Evolutionary conservation across 2,113 vertebrate genomes (phyloP), one percentile per base, ranked within the genome.

Genomic region (Istiophorus platypterus): DNA sequence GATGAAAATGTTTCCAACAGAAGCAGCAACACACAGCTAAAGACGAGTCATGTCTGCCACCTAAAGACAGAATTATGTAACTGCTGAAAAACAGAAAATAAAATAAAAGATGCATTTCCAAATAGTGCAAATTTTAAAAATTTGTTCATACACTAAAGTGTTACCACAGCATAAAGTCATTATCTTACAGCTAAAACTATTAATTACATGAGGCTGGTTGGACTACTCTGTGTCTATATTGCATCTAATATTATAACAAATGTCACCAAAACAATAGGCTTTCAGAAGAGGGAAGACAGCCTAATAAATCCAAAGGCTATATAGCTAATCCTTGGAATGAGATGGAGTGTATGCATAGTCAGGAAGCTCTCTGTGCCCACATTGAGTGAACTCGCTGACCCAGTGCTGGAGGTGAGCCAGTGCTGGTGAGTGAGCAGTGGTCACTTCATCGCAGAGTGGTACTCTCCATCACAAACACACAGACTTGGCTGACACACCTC

Each of bases 1-100:
- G 52, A 58, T 9, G 31, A 18, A 20, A 69, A 74, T 26, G 67
- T 10, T 24, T 51, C 22, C 31, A 71, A 52, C 63, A 77, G 47
- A 82, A 27, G 17, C 7, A 57, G 27, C 52, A 5, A 45, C 1
- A 41, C 3, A 42, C 0, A 5, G 47, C 27, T 4, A 22, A 74
- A 81, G 4, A 88, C 57, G 80, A 83, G 66, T 88, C 85, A 75
- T 77, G 79, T 67, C 89, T 92, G 92, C 95, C 93, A 90, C 77
- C 95, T 89, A 84, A 61, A 90, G 94, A 82, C 86, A 74, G 37
- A 86, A 76, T 45, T 39, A 65, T 62, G 78, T 3, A 80, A 87
- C 7, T 85, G 69, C 68, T 71, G 34, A 59, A 51, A 69, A 78
- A 6, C 2, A 5, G 27, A 10, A 70, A 34, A 64, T 26, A 6